A percentile compares a stretch with the other conserved stretches of the same genome.
Evolutionary conservation across 2,797 vertebrate genomes (phyloP).

Genomic region (Aselliscus stoliczkanus): DNA sequence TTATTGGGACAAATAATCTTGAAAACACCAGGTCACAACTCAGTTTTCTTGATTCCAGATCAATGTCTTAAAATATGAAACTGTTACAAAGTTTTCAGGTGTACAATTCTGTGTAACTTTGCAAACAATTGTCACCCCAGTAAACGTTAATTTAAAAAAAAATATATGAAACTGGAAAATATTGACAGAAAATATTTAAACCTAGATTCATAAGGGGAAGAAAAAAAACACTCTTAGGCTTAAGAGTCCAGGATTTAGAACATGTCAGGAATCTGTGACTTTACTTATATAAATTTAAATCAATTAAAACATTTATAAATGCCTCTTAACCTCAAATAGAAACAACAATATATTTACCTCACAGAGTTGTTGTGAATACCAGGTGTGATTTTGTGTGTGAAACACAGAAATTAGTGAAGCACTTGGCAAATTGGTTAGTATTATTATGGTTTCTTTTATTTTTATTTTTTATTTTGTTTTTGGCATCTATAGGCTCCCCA

Average conservation of each 20-base stretch:
- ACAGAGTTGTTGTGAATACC: neutral
- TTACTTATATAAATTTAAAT: neutral
- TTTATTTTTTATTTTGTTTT: neutral
- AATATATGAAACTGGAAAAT: neutral
- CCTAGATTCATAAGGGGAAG: neutral
- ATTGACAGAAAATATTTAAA: neutral
- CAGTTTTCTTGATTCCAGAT: neutral
- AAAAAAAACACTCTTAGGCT: neutral
- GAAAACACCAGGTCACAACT: neutral
- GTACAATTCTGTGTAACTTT: too few relatives aligned
- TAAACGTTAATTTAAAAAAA: too few relatives aligned
- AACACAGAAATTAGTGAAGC: neutral
- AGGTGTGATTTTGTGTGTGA: neutral
- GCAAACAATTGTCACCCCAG: too few relatives aligned
- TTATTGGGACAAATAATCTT: neutral
- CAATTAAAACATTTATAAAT: neutral
- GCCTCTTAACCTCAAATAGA: neutral
- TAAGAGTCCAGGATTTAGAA: neutral
- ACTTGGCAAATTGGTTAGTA: neutral
- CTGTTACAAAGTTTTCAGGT: too few relatives aligned
- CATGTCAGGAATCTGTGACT: neutral
- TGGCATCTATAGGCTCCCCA: neutral
- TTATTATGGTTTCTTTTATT: neutral
- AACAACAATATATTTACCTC: neutral
- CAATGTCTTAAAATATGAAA: neutral